These are phyloP conservation scores for Drosophila ambigua DNA, from an alignment of 1,140 invertebrate genomes.

Conservation along the genomic window DNA sequence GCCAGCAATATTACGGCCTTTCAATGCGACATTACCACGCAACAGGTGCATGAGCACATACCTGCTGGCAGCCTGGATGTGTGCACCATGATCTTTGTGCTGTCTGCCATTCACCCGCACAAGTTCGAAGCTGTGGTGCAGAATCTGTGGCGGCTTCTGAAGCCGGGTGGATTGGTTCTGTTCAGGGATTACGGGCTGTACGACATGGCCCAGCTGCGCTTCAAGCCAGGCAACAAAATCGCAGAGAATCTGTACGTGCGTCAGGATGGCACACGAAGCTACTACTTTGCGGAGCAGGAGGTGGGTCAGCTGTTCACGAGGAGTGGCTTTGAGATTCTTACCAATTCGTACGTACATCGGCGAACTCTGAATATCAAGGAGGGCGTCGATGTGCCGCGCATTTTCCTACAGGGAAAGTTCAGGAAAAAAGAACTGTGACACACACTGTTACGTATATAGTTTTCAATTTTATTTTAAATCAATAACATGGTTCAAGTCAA, in stretches of 20 bases:
- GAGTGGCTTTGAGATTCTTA: constrained; percentile 88
- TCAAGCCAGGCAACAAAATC: constrained; percentile 96
- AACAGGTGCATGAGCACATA: constrained; percentile 86
- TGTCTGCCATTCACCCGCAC: constrained; percentile 95
- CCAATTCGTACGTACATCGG: constrained; percentile 91
- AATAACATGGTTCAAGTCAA: constrained; percentile 74
- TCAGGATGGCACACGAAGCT: constrained; percentile 97
- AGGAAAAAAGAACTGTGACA: constrained; percentile 83
- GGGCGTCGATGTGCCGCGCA: constrained; percentile 93
- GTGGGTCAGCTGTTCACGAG: constrained; percentile 85
- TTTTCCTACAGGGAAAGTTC: constrained; percentile 97
- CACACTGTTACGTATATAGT: constrained; percentile 33
- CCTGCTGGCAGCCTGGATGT: constrained; percentile 88
- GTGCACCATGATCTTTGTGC: constrained; percentile 96
- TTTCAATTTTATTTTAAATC: constrained; percentile 65
- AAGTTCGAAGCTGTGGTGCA: constrained; percentile 90
- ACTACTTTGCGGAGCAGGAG: constrained; percentile 91
- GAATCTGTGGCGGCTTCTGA: constrained; percentile 89
- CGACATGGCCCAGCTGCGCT: constrained; percentile 98
- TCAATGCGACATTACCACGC: constrained; percentile 88
- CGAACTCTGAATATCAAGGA: constrained; percentile 96
- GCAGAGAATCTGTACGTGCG: constrained; percentile 97
- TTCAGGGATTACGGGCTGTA: constrained; percentile 99
- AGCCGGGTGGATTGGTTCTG: constrained; percentile 92
- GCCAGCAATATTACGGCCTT: constrained; percentile 89